Percentiles rank a stretch among this genome's conserved stretches.
Conservation (phyloP, 2,888 invertebrate genomes). For the Hirudinaria manillensis region DNA sequence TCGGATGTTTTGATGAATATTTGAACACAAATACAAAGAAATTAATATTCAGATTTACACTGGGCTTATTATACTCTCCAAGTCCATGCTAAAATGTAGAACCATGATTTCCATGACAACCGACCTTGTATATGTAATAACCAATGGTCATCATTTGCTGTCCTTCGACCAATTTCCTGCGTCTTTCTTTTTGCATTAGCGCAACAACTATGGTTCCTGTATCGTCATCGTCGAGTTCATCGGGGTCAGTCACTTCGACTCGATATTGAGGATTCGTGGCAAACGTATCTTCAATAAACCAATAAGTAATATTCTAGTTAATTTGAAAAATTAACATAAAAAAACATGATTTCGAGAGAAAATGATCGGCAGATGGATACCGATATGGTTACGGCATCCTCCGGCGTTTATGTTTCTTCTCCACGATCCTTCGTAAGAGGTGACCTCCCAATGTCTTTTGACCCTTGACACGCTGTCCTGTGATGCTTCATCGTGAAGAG, state of each 20-base stretch:
- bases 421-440: slow-evolving; percentile 89
- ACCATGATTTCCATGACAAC: background rate
- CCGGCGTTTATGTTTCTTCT: slow-evolving; percentile 84
- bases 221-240: slow-evolving; percentile 68
- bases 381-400: slow-evolving; percentile 78
- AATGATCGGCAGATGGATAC: slow-evolving; percentile 27
- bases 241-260: slow-evolving; percentile 52
- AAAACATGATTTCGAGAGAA: background rate
- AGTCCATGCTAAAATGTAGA: too few relatives aligned
- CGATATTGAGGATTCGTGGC: slow-evolving; percentile 53
- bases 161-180: slow-evolving; percentile 78
- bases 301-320: background rate
- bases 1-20: slow-evolving; percentile 6
- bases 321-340: background rate
- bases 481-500: background rate
- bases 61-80: too few relatives aligned
- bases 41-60: background rate
- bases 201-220: slow-evolving; percentile 79
- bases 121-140: slow-evolving; percentile 82
- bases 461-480: slow-evolving; percentile 11
- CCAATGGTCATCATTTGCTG: slow-evolving; percentile 89
- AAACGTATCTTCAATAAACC: slow-evolving; percentile 46
- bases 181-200: slow-evolving; percentile 92
- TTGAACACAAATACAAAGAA: background rate
- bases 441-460: slow-evolving; percentile 73